Evolutionary conservation across 2,888 invertebrate genomes (phyloP), one percentile per base, ranked within the genome.

Genomic region (Tenthredo amoena): DNA sequence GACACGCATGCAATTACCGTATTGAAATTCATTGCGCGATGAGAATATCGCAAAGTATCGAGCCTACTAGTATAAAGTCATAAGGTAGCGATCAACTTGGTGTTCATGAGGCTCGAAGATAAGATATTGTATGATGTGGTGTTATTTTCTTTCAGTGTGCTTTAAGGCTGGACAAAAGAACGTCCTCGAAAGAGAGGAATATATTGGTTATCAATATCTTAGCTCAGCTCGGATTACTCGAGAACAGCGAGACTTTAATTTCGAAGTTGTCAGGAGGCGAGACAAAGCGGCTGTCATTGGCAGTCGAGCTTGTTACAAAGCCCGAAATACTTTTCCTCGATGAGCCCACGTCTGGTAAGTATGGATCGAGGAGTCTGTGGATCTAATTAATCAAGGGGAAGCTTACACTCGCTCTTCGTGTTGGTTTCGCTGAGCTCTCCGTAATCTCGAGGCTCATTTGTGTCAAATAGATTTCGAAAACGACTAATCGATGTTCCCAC

Each of bases 221-320:
- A 37, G 50, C 65, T 6, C 88, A 91, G 84, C 82, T 91, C 62
- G 89, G 88, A 71, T 87, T 91, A n/a, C 6, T 72, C 55, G 88
- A 90, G 40, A 88, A 87, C 55, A 87, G 84, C 47, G 86, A 95
- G 85, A 95, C 94, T 0, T 86, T 94, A 65, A 91, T 94, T n/a
- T 94, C 94, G 88, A 94, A 94, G 3, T 94, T 95, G 86, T 95
- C 95, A 6, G 96, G 96, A 3, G 96, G 96, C 9, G 95, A 96
- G 89, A 94, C 93, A 91, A 95, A 95, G 87, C 91, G 95, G 84
- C 90, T 96, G 18, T 94, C 95, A 1, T 94, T 96, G 88, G 96
- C 95, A 15, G 94, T 94, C 6, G 90, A 91, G 68, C 86, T 89
- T 15, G 86, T 90, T 34, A 89, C 89, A 12, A 89, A 72, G 26